phyloP scores from a whole-genome alignment of 2,888 invertebrate species.

The Cephus rjabovi region DNA sequence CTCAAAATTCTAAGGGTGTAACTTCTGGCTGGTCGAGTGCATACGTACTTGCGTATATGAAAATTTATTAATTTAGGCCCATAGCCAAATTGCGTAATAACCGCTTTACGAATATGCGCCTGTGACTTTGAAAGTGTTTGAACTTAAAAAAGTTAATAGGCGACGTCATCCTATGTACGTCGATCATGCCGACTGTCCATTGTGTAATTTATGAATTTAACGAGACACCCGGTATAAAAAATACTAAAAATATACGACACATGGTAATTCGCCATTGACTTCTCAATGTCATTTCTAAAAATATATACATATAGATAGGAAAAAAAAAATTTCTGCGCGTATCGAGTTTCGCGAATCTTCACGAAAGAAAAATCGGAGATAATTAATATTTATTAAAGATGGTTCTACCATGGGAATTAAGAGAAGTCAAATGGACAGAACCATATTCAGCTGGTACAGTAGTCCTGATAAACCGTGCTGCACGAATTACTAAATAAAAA shows the following conservation, averaged over 20 bases:
- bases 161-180: not conserved
- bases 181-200: not conserved
- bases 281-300: not conserved
- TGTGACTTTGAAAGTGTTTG: not conserved
- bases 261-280: not conserved
- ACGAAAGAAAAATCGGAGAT: not conserved
- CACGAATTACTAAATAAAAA: not conserved
- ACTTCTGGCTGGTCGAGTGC: not conserved
- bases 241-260: no score
- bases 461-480: no score
- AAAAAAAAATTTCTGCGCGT: no score
- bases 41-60: not conserved
- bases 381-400: not conserved
- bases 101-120: no score
- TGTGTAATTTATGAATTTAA: not conserved
- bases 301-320: not conserved
- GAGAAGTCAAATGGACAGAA: no score
- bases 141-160: not conserved
- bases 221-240: not conserved
- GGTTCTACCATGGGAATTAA: no score
- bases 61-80: not conserved
- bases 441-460: no score
- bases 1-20: not conserved
- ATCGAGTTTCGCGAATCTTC: not conserved
- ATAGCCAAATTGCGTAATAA: no score